Evolutionary conservation across 2,797 vertebrate species (phyloP).

Genomic region (Intellagama lesueurii): DNA sequence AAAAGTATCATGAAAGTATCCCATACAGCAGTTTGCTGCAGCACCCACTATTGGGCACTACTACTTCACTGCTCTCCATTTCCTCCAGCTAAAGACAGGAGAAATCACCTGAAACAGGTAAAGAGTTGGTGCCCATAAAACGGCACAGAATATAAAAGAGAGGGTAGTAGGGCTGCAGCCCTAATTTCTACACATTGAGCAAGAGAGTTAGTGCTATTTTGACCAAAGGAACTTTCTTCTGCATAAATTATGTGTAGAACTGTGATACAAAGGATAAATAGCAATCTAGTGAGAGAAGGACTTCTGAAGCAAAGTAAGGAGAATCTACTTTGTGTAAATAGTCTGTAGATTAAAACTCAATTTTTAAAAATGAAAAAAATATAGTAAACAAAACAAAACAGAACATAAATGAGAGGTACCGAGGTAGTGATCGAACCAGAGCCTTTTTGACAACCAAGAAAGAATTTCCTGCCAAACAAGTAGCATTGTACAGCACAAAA

Average conservation of each 20-base stretch:
- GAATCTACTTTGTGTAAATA: background rate
- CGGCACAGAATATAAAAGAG: too few species aligned
- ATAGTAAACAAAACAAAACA: background rate
- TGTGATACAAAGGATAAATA: constrained; percentile 30
- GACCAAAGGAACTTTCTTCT: background rate
- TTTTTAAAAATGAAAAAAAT: constrained; percentile 20
- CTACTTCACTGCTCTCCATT: background rate
- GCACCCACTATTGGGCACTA: too few species aligned
- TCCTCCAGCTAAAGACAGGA: background rate
- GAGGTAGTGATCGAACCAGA: background rate
- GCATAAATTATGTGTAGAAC: constrained; percentile 42
- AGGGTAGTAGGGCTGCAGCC: too few species aligned
- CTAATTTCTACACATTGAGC: too few species aligned
- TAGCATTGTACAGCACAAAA: accelerated
- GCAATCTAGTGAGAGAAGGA: background rate
- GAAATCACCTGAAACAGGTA: background rate
- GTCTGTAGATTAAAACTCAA: constrained; percentile 15
- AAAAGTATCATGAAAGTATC: too few species aligned
- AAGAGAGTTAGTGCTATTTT: too few species aligned
- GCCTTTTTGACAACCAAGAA: constrained; percentile 24
- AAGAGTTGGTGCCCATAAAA: too few species aligned
- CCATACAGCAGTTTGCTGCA: too few species aligned
- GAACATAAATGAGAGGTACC: constrained; percentile 2
- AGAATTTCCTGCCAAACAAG: background rate
- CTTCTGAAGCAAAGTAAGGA: constrained; percentile 24